Evolutionary conservation across 2,113 vertebrate species (phyloP), one percentile per base, ranked within the genome.

Genomic region (Cervus canadensis): DNA sequence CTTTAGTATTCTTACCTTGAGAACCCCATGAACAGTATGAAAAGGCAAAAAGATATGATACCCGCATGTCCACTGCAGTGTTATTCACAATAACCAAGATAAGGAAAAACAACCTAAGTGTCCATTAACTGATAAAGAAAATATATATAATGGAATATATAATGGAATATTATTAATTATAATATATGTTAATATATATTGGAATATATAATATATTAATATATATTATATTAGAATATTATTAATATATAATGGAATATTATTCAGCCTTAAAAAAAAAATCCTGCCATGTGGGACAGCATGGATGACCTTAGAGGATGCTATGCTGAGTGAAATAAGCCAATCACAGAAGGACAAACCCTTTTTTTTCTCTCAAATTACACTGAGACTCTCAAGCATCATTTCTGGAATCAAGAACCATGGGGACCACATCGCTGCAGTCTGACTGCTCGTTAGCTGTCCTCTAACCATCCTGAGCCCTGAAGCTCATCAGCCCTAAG

Each of bases 41-140:
- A 74, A 40, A 74, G 67, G 19, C 67, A 74, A 40, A 74, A 13
- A 23, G 36, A 74, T 74, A 40, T 25, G 21, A 74, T 10, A 25
- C 12, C 14, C 16, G 5, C 3, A 9, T 2, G 19, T 28, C 26
- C 64, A 36, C 6, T 25, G 64, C 2, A 33, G 3, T 7, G 2
- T 25, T 28, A 28, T 43, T 88, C 56, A 19, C 13, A 28, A 50
- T 0, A 54, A 36, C 14, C 33, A 17, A 30, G 87, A 71, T 14
- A 16, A 21, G 19, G 48, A 76, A 81, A 52, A 81, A 52, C 15
- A 40, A 64, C 60, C 14, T 28, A 36, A 54, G 54, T 14, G 26
- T 16, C 50, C 40, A 11, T 10, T 26, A 4, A 33, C 16, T 3
- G 23, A 45, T 8, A 40, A 87, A 45, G 54, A 59, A 60, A 43